Conservation (phyloP, 2,797 vertebrate species). For the Melanogrammus aeglefinus region DNA sequence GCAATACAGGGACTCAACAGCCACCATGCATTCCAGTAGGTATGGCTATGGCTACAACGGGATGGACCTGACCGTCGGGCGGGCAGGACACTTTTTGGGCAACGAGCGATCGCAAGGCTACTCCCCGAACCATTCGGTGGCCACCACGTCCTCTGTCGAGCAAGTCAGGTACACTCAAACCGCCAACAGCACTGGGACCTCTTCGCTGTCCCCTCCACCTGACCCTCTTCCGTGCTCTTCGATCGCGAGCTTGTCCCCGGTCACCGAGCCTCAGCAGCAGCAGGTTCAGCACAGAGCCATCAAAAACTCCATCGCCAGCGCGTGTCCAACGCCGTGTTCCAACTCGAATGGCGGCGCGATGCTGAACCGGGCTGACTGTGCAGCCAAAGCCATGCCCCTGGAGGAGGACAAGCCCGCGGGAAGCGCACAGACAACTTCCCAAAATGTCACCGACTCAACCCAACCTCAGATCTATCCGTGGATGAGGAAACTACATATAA, state of each 20-base stretch:
- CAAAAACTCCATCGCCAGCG: constrained; percentile 87
- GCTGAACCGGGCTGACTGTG: constrained; percentile 81
- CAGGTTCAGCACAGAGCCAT: constrained; percentile 75
- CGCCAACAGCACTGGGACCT: constrained; percentile 73
- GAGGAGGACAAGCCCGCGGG: constrained; percentile 89
- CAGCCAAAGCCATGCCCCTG: constrained; percentile 84
- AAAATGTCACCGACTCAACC: constrained; percentile 82
- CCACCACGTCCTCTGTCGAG: constrained; percentile 83
- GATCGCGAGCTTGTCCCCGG: constrained; percentile 64
- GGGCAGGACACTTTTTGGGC: constrained; percentile 92
- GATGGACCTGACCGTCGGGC: constrained; percentile 96
- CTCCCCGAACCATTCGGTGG: constrained; percentile 78
- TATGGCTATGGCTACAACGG: constrained; percentile 98
- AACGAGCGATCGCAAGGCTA: constrained; percentile 83
- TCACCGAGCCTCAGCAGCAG: constrained; percentile 71
- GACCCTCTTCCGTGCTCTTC: constrained; percentile 88
- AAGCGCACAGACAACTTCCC: constrained; percentile 86
- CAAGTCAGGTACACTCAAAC: constrained; percentile 88
- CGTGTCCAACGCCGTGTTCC: constrained; percentile 80
- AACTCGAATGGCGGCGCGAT: constrained; percentile 75
- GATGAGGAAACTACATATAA: constrained; percentile 99
- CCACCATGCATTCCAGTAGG: constrained; percentile 97
- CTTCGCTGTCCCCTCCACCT: constrained; percentile 83
- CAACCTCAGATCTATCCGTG: constrained; percentile 98
- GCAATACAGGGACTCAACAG: constrained; percentile 90